phyloP scores from a whole-genome alignment of 2,113 vertebrate genomes.

The sheep (Ovis aries) region DNA sequence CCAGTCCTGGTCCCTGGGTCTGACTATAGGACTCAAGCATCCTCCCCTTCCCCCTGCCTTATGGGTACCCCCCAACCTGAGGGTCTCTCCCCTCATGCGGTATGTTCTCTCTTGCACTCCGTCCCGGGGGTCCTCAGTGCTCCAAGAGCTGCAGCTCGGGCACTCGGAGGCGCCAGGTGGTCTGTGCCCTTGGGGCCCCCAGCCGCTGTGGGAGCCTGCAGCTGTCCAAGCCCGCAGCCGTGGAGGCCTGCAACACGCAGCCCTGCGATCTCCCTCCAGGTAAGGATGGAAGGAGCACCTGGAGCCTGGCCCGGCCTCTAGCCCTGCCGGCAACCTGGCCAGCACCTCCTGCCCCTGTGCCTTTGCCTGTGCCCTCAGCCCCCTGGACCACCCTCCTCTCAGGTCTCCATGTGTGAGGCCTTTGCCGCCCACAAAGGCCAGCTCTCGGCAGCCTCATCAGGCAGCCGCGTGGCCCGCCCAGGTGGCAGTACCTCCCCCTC shows the following conservation, averaged over 20 bases:
- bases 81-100: background rate
- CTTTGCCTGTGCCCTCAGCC: background rate
- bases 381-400: fast-evolving
- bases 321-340: fast-evolving
- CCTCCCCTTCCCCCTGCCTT: background rate
- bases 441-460: fast-evolving
- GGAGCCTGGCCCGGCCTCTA: too few relatives aligned
- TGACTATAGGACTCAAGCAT: fast-evolving
- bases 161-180: conserved; percentile 88
- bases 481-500: background rate
- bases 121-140: conserved; percentile 81
- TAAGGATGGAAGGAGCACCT: conserved; percentile 70
- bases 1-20: background rate
- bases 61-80: background rate
- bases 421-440: fast-evolving
- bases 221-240: conserved; percentile 79
- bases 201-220: conserved; percentile 79
- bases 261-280: conserved; percentile 88
- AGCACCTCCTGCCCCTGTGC: background rate
- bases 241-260: conserved; percentile 91
- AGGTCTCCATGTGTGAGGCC: fast-evolving
- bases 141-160: conserved; percentile 90
- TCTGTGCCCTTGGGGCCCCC: conserved; percentile 86
- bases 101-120: background rate
- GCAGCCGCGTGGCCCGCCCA: fast-evolving